Evolutionary conservation across 2,113 vertebrate genomes (phyloP), one percentile per base, ranked within the genome.

Genomic region (Ovis canadensis): DNA sequence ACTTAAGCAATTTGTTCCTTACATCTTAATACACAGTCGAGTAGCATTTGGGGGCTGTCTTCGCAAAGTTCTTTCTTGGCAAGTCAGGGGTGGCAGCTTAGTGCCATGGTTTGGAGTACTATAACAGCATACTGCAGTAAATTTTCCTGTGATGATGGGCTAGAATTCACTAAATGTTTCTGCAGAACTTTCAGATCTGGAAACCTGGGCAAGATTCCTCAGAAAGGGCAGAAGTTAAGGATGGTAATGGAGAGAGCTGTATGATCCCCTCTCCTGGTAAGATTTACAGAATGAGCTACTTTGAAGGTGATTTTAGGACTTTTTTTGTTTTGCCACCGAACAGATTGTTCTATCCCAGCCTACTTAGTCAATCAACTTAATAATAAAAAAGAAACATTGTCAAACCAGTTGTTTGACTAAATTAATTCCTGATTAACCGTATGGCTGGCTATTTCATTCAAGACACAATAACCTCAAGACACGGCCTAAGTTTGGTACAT

Each of bases 1-100:
- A 98, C 88, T 86, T 91, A 94, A 94, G 67, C 93, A 95, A 95
- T 97, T 97, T 97, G 90, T 97, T 97, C 77, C 91, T 97, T 96
- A 95, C n/a, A 94, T 97, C 89, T 97, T 97, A 97, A 83, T 91
- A 96, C 89, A 97, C 29, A 93, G 29, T 94, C 1, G 15, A 96
- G 88, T 93, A 97, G 90, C 92, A 86, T 96, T 93, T 85, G 52
- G 64, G 40, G 36, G 50, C 54, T 96, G 74, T 91, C 82, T 92
- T 92, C n/a, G 55, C 77, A 96, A 97, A 97, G 67, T 88, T 95
- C 33, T 97, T 92, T 96, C 50, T 97, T 95, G 92, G 95, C 93
- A 97, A 94, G 33, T 97, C 96, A 86, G 27, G 82, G 84, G 67
- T 93, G 80, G 95, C 91, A 90, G 91, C 33, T 95, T 97, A 92